Conservation (phyloP, 1,140 invertebrate genomes). For the Anoplophora glabripennis region DNA sequence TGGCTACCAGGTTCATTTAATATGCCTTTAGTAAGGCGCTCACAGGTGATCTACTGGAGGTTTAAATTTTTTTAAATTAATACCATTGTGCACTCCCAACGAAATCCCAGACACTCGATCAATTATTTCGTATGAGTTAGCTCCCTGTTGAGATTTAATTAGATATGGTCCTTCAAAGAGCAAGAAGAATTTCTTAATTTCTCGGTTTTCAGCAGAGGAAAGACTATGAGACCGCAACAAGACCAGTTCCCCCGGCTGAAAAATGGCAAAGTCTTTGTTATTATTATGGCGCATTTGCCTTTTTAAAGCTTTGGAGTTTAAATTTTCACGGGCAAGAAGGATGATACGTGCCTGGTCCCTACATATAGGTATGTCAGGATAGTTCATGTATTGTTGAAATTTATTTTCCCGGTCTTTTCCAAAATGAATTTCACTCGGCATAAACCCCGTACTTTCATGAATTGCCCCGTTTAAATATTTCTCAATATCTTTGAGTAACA, state of each 20-base stretch:
- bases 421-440: not conserved
- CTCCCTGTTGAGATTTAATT: too few species aligned
- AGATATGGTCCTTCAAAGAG: not conserved
- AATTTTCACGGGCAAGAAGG: not conserved
- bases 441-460: slow-evolving; percentile 1
- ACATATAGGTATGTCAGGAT: too few species aligned
- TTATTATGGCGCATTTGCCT: not conserved
- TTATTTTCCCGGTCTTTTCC: not conserved
- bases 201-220: not conserved
- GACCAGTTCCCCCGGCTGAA: not conserved
- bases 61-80: too few species aligned
- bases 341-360: not conserved
- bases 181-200: not conserved
- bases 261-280: not conserved
- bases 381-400: too few species aligned
- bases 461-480: not conserved
- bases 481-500: not conserved
- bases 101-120: too few species aligned
- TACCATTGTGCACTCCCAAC: too few species aligned
- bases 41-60: too few species aligned
- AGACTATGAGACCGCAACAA: not conserved
- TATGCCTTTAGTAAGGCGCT: too few species aligned
- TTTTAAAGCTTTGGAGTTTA: not conserved
- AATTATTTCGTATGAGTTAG: too few species aligned
- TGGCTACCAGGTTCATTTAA: too few species aligned